Conservation (phyloP, 2,113 vertebrate genomes). For the Scytalopus superciliaris region DNA sequence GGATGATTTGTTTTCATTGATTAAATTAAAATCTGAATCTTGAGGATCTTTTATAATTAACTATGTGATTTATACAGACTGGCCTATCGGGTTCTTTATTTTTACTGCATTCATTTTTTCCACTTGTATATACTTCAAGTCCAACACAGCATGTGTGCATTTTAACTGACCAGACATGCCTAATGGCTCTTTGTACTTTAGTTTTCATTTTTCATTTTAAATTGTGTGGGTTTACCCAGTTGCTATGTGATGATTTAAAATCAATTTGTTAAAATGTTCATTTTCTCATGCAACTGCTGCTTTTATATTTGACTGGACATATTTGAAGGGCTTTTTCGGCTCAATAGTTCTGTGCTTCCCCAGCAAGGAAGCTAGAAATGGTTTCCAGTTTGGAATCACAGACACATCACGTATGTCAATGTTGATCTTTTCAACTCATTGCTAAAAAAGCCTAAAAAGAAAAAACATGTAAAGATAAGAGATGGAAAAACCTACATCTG, state of each 20-base stretch:
- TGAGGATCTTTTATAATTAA: neutral
- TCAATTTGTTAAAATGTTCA: neutral
- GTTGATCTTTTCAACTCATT: slow-evolving; percentile 28
- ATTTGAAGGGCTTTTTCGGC: neutral
- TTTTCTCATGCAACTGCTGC: neutral
- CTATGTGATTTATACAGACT: neutral
- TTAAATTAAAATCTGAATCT: neutral
- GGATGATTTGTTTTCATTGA: neutral
- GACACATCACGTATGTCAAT: neutral
- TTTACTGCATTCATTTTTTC: neutral
- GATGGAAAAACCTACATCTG: slow-evolving; percentile 1
- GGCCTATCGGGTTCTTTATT: neutral
- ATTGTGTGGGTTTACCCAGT: neutral
- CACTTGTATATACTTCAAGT: neutral
- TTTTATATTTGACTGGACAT: neutral
- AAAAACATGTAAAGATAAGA: neutral
- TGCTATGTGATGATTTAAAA: neutral
- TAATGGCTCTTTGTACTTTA: neutral
- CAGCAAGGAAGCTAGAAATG: neutral
- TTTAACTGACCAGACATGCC: neutral
- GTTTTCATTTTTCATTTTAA: neutral
- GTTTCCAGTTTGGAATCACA: neutral
- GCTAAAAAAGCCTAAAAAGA: slow-evolving; percentile 13
- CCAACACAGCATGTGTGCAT: neutral
- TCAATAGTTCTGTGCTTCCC: neutral